These are phyloP conservation scores for Hemaris fuciformis DNA, from an alignment of 2,888 invertebrate species.

Conservation along the genomic window DNA sequence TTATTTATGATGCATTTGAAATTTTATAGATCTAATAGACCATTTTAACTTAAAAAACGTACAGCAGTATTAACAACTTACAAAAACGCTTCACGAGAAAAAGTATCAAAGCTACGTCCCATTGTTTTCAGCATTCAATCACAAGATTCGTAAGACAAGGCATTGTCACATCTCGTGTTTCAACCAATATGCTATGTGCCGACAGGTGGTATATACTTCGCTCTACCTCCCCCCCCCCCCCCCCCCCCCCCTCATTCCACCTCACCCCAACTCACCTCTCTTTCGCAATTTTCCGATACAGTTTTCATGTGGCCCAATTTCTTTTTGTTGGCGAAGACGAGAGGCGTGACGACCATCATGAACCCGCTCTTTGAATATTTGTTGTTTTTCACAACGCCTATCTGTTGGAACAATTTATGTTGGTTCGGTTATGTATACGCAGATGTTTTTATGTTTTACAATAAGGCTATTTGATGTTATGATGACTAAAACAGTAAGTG, in stretches of 20 bases:
- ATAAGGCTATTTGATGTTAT: neutral
- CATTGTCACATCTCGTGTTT: neutral
- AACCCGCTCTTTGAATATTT: slow-evolving; percentile 70
- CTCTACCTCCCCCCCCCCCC: neutral
- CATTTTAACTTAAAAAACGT: too few relatives aligned
- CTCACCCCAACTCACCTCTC: slow-evolving; percentile 53
- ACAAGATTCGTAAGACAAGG: neutral
- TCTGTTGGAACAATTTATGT: slow-evolving; percentile 38
- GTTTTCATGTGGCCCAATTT: slow-evolving; percentile 71
- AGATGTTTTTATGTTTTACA: neutral
- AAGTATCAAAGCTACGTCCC: neutral
- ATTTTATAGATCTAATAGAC: too few relatives aligned
- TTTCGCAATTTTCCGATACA: slow-evolving; percentile 71
- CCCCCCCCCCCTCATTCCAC: too few relatives aligned
- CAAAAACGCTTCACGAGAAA: neutral
- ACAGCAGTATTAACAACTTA: too few relatives aligned
- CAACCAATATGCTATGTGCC: neutral
- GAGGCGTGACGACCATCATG: slow-evolving; percentile 61
- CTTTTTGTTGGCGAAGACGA: slow-evolving; percentile 66
- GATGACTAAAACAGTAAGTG: neutral
- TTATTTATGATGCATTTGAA: too few relatives aligned
- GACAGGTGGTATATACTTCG: neutral
- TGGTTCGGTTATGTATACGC: too few relatives aligned
- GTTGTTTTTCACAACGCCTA: slow-evolving; percentile 62
- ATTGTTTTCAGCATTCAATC: neutral